These are phyloP conservation scores for Rosalia funebris DNA, from an alignment of 2,888 invertebrate genomes.

Conservation along the genomic window DNA sequence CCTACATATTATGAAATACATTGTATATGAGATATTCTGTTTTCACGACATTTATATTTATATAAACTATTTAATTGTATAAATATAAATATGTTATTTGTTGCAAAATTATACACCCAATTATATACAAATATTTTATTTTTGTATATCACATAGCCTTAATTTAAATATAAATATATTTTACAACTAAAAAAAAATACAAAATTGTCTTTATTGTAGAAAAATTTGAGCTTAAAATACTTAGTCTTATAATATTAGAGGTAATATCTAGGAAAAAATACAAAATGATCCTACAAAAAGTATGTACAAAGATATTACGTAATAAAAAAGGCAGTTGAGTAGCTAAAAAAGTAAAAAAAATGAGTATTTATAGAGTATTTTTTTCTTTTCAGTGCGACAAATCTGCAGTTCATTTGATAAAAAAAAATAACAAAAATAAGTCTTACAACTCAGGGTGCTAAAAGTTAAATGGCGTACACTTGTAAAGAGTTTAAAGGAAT, in stretches of 20 bases:
- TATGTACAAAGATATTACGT: conserved; percentile 34
- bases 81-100: too few species aligned
- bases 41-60: too few species aligned
- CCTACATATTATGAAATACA: too few species aligned
- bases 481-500: neutral
- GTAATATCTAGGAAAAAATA: conserved; percentile 27
- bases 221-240: conserved; percentile 46
- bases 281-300: conserved; percentile 24
- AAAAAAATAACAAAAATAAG: neutral
- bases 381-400: conserved; percentile 26
- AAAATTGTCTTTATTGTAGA: conserved; percentile 39
- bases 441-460: neutral
- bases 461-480: neutral
- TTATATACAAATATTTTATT: conserved; percentile 41
- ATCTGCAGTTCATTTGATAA: neutral
- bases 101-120: too few species aligned
- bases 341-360: conserved; percentile 23
- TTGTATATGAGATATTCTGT: too few species aligned
- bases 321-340: conserved; percentile 30
- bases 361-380: conserved; percentile 41
- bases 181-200: conserved; percentile 36
- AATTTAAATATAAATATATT: conserved; percentile 44
- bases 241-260: conserved; percentile 44
- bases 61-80: too few species aligned
- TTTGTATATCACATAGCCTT: conserved; percentile 49